These are phyloP conservation scores for Minunthozetes semirufus DNA, from an alignment of 2,888 invertebrate genomes.

Conservation along the genomic window DNA sequence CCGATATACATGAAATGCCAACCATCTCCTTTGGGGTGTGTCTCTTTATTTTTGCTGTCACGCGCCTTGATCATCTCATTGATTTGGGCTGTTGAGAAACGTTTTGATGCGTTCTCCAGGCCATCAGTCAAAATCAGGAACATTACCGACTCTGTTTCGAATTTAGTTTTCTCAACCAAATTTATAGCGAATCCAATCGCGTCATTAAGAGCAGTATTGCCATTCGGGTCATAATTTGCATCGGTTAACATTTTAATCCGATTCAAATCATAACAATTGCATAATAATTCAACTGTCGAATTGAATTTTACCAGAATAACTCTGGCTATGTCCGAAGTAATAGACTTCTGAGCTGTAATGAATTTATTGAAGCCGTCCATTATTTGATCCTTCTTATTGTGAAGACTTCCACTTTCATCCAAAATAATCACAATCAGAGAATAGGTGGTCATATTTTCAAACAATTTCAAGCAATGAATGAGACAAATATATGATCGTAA, in stretches of 20 bases:
- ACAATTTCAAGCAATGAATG: too few relatives aligned
- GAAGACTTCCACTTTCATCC: conserved; percentile 42
- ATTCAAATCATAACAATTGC: neutral
- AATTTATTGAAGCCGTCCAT: too few relatives aligned
- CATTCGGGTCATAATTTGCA: neutral
- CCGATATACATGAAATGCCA: conserved; percentile 8
- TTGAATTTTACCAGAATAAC: too few relatives aligned
- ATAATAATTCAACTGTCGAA: too few relatives aligned
- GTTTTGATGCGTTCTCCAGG: conserved; percentile 2
- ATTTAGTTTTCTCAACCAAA: neutral
- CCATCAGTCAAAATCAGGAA: conserved; percentile 19
- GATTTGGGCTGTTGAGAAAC: neutral
- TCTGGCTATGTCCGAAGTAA: too few relatives aligned
- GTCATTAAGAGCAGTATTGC: conserved; percentile 1
- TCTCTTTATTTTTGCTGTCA: too few relatives aligned
- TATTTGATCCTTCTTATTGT: conserved; percentile 43
- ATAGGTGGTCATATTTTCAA: too few relatives aligned
- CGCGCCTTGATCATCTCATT: neutral
- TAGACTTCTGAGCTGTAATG: too few relatives aligned
- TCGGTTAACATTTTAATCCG: neutral
- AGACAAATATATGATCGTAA: too few relatives aligned
- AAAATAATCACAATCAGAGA: too few relatives aligned
- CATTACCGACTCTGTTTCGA: neutral
- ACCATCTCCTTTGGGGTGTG: too few relatives aligned
- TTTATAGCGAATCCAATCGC: neutral